Conservation (phyloP, 2,888 invertebrate species). For the Scaptomyza tumidula region DNA sequence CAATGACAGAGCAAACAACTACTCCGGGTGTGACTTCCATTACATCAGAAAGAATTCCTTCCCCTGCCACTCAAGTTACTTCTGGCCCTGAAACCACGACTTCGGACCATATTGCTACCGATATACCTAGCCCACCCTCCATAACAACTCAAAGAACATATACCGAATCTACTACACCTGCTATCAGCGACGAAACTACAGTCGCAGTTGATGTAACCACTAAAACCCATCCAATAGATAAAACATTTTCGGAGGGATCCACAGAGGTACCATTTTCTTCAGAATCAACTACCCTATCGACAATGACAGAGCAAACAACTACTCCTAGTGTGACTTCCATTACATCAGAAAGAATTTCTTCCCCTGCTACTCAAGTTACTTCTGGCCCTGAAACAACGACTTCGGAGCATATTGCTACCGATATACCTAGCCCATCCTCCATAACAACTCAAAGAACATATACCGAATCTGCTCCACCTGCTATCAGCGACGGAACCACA, state of each 20-base stretch:
- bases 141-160: no score
- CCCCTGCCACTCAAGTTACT: no score
- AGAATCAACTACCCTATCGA: background rate
- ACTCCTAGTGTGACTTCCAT: background rate
- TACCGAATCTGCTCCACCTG: background rate
- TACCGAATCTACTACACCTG: no score
- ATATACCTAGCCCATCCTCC: background rate
- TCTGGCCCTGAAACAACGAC: no score
- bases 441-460: background rate
- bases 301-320: background rate
- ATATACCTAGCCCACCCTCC: no score
- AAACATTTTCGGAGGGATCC: background rate
- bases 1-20: no score
- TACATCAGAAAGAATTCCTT: no score
- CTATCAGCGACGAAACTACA: conserved; percentile 1
- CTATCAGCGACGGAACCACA: no score
- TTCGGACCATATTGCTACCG: no score
- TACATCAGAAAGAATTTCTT: background rate
- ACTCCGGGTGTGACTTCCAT: no score
- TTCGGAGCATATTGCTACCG: background rate
- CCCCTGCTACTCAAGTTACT: background rate
- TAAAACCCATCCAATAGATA: background rate
- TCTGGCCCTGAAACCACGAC: no score
- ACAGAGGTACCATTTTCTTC: background rate
- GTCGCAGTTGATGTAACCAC: background rate